Evolutionary conservation across 2,797 vertebrate genomes (phyloP).

Genomic region (Fringilla coelebs): DNA sequence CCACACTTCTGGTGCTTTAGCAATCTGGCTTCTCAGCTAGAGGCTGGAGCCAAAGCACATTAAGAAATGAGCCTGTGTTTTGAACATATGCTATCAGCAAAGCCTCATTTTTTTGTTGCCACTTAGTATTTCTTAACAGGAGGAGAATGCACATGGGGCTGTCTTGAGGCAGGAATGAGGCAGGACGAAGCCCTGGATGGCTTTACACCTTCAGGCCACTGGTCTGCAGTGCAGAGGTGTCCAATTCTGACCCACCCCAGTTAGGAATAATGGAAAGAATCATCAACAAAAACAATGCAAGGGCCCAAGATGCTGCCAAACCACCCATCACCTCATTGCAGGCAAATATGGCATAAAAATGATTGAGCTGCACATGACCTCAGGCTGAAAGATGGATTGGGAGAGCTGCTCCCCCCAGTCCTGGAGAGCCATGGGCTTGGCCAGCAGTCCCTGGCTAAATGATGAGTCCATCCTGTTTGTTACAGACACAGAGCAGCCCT

Average conservation of each 20-base stretch:
- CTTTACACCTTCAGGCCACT: background rate
- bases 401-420: background rate
- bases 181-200: background rate
- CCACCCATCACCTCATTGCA: background rate
- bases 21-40: slow-evolving; percentile 31
- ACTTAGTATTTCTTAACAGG: slow-evolving; percentile 18
- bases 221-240: background rate
- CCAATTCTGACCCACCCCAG: background rate
- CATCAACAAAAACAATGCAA: background rate
- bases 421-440: background rate
- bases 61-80: slow-evolving; percentile 6
- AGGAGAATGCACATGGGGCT: background rate
- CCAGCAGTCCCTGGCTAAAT: background rate
- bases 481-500: slow-evolving; percentile 31
- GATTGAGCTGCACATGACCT: background rate
- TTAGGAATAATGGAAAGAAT: background rate
- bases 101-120: background rate
- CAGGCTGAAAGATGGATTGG: background rate
- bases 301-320: background rate
- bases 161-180: background rate
- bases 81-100: slow-evolving; percentile 20
- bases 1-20: background rate
- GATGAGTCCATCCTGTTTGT: background rate
- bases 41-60: background rate
- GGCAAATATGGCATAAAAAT: background rate